Evolutionary conservation across 2,113 vertebrate species (phyloP).

Genomic region (Euleptes europaea): DNA sequence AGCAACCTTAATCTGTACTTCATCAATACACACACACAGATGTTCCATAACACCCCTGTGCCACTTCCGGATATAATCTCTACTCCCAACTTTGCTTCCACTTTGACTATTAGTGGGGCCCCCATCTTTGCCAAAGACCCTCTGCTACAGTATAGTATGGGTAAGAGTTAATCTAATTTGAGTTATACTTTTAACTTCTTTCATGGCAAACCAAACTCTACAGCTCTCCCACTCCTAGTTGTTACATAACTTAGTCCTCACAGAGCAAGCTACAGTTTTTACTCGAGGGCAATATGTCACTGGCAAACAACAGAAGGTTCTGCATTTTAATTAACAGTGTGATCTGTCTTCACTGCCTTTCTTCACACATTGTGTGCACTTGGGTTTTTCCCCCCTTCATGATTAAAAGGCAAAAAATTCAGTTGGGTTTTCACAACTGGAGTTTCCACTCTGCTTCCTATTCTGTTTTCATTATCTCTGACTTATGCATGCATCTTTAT

Average conservation of each 20-base stretch:
- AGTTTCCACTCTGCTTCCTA: slow-evolving; percentile 22
- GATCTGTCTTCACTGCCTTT: slow-evolving; percentile 36
- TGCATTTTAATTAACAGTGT: slow-evolving; percentile 53
- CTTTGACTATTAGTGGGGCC: not conserved
- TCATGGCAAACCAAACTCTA: slow-evolving; percentile 12
- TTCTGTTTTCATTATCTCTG: slow-evolving; percentile 51
- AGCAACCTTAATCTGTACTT: too few relatives aligned
- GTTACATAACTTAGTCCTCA: not conserved
- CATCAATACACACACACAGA: not conserved
- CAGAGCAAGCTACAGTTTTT: slow-evolving; percentile 27
- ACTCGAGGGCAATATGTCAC: slow-evolving; percentile 4
- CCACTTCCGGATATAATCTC: not conserved
- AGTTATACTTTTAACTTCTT: not conserved
- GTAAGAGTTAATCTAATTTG: not conserved
- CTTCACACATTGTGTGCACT: not conserved
- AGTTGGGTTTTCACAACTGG: slow-evolving; percentile 10
- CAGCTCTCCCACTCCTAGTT: slow-evolving; percentile 25
- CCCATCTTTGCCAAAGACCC: not conserved
- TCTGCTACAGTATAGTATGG: not conserved
- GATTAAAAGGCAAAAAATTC: slow-evolving; percentile 44
- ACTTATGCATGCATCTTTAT: slow-evolving; percentile 34
- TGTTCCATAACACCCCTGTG: not conserved
- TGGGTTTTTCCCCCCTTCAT: slow-evolving; percentile 19
- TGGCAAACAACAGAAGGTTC: slow-evolving; percentile 49
- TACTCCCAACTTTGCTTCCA: not conserved